These are phyloP conservation scores for Drosophila virilis DNA, from an alignment of 1,140 invertebrate genomes.

Conservation along the genomic window DNA sequence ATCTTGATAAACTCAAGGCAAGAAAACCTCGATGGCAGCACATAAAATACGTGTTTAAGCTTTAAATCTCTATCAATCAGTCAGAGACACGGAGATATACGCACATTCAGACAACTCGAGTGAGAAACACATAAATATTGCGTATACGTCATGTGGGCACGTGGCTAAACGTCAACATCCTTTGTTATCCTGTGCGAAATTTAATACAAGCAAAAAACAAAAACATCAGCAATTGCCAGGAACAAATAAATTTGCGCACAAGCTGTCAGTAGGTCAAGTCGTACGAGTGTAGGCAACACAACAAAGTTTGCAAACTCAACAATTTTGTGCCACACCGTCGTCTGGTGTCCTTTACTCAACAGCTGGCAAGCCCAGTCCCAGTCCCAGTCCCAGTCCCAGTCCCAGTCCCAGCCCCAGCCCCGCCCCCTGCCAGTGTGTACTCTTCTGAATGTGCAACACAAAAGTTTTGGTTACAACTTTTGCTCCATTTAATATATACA, in stretches of 20 bases:
- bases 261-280: conserved; percentile 63
- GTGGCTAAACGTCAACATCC: background rate
- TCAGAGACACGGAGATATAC: background rate
- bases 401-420: background rate
- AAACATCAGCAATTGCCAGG: conserved; percentile 20
- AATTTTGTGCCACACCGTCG: conserved; percentile 16
- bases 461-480: conserved; percentile 74
- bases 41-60: background rate
- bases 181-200: conserved; percentile 15
- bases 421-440: background rate
- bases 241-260: conserved; percentile 41
- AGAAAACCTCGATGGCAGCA: background rate
- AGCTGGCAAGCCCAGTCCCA: background rate
- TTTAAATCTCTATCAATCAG: background rate
- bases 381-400: too few species aligned
- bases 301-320: conserved; percentile 50
- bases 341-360: conserved; percentile 47
- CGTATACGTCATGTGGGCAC: conserved; percentile 21
- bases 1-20: background rate
- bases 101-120: background rate
- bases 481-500: conserved; percentile 64
- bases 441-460: conserved; percentile 16
- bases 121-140: conserved; percentile 3
- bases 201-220: conserved; percentile 12
- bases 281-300: conserved; percentile 45